These are phyloP conservation scores for Xylota sylvarum DNA, from an alignment of 2,888 invertebrate species.

Conservation along the genomic window DNA sequence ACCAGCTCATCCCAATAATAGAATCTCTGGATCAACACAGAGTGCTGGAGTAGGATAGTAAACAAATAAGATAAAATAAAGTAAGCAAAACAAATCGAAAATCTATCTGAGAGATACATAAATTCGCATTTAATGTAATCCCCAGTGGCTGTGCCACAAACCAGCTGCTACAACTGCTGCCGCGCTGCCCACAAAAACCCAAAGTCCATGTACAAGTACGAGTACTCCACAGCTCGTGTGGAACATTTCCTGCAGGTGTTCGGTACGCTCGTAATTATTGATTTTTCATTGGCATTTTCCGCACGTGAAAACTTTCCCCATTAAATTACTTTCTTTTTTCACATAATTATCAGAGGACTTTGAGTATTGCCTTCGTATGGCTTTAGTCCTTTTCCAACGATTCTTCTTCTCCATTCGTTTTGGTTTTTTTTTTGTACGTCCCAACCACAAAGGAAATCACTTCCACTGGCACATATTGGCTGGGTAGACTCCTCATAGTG, in stretches of 20 bases:
- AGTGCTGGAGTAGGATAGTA: constrained; percentile 14
- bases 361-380: constrained; percentile 34
- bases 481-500: constrained; percentile 14
- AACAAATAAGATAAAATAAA: constrained; percentile 46
- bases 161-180: constrained; percentile 29
- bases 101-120: constrained; percentile 51
- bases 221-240: constrained; percentile 21
- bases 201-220: constrained; percentile 9
- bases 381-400: neutral
- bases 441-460: constrained; percentile 1
- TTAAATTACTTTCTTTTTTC: constrained; percentile 71
- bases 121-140: constrained; percentile 62
- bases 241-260: constrained; percentile 42
- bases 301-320: constrained; percentile 75
- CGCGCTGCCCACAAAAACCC: constrained; percentile 12
- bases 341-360: constrained; percentile 68
- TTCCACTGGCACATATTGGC: constrained; percentile 20
- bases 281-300: constrained; percentile 66
- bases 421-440: neutral
- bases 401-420: too few relatives aligned
- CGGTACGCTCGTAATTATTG: constrained; percentile 33
- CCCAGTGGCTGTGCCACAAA: constrained; percentile 19
- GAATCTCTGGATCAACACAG: constrained; percentile 31
- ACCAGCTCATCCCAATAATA: constrained; percentile 15
- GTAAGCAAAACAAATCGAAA: constrained; percentile 36